Percentiles rank a stretch among this genome's conserved stretches.
phyloP scores from a whole-genome alignment of 2,888 invertebrate species.

The Colletes collaris region DNA sequence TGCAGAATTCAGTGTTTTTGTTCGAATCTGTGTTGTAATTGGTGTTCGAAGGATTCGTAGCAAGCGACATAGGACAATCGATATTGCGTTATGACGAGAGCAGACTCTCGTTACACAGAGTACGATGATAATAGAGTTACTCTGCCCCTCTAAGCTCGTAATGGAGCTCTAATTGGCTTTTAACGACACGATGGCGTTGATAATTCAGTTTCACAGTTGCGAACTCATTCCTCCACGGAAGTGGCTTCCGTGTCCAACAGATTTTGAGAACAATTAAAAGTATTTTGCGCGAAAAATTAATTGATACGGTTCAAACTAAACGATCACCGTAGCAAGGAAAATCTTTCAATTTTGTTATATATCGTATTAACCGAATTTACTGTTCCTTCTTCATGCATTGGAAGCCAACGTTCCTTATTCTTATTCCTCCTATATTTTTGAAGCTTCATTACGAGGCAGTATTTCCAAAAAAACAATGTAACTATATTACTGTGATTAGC shows the following conservation, averaged over 20 bases:
- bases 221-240: constrained; percentile 70
- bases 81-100: constrained; percentile 75
- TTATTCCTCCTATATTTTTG: no score
- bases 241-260: constrained; percentile 17
- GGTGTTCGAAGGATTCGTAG: constrained; percentile 6
- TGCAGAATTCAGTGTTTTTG: no score
- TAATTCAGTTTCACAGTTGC: constrained; percentile 79
- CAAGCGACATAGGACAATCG: constrained; percentile 70
- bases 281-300: background rate
- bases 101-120: constrained; percentile 63
- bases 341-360: background rate
- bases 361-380: no score
- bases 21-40: background rate
- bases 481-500: no score
- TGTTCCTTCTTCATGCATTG: no score
- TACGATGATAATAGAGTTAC: constrained; percentile 79
- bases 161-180: constrained; percentile 83
- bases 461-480: no score
- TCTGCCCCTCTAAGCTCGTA: constrained; percentile 80
- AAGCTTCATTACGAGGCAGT: no score
- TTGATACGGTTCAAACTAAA: background rate
- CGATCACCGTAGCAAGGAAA: background rate
- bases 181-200: constrained; percentile 81
- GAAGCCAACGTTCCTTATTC: no score
- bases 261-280: constrained; percentile 10